Evolutionary conservation across 1,140 invertebrate species (phyloP).

Genomic region (Tetragonula clypearis): DNA sequence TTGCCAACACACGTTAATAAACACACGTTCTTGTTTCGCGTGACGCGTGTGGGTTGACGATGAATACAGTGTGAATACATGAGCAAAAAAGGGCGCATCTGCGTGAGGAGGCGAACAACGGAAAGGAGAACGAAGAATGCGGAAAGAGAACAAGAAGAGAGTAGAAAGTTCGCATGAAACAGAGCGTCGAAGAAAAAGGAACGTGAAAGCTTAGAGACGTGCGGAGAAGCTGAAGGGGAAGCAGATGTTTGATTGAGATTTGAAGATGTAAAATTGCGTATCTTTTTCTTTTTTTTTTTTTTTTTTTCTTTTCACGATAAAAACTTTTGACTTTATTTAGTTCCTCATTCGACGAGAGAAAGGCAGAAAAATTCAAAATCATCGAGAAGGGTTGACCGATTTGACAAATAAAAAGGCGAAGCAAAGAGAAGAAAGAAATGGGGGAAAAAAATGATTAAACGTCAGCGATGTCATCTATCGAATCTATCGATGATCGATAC

Average conservation of each 20-base stretch:
- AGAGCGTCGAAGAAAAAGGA: neutral
- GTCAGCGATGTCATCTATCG: slow-evolving; percentile 23
- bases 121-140: slow-evolving; percentile 10
- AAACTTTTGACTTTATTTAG: too few relatives aligned
- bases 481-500: slow-evolving; percentile 11
- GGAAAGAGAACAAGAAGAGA: neutral
- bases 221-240: neutral
- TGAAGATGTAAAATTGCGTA: neutral
- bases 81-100: too few relatives aligned
- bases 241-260: neutral
- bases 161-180: slow-evolving; percentile 4
- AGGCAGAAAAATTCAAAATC: neutral
- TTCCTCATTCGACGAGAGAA: too few relatives aligned
- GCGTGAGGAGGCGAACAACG: neutral
- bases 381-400: too few relatives aligned
- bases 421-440: neutral
- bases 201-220: neutral
- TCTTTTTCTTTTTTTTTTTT: neutral
- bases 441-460: slow-evolving; percentile 5
- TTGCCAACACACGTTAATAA: too few relatives aligned
- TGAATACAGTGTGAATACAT: neutral
- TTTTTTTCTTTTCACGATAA: too few relatives aligned
- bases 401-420: neutral
- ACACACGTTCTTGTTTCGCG: neutral
- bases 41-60: slow-evolving; percentile 9